A percentile compares a stretch with the other conserved stretches of the same genome.
Evolutionary conservation across 2,797 vertebrate species (phyloP).

Genomic region (Halcyon leucocephala): DNA sequence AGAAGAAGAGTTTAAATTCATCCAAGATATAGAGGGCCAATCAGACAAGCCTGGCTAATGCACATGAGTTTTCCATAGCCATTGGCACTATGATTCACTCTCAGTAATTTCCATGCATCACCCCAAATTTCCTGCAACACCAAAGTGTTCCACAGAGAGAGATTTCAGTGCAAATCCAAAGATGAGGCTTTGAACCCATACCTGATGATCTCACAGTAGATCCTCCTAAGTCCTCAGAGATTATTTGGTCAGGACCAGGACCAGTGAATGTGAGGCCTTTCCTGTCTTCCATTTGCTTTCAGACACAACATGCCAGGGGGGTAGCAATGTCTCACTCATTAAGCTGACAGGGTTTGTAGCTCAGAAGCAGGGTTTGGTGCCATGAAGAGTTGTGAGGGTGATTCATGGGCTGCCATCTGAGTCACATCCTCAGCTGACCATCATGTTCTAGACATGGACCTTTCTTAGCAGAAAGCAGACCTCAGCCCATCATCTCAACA

Average conservation of each 20-base stretch:
- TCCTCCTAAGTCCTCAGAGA: background rate
- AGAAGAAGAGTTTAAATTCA: background rate
- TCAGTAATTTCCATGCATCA: background rate
- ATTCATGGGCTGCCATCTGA: background rate
- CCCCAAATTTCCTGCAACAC: background rate
- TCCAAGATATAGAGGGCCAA: background rate
- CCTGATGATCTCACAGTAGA: background rate
- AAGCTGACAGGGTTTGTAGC: background rate
- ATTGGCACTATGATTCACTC: background rate
- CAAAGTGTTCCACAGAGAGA: background rate
- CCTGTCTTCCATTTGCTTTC: background rate
- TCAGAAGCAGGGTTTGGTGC: background rate
- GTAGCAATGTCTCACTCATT: background rate
- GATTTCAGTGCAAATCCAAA: background rate
- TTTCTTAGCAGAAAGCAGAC: background rate
- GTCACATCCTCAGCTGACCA: accelerated
- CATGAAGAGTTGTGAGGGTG: background rate
- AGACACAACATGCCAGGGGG: background rate
- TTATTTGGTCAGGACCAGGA: background rate
- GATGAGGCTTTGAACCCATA: background rate
- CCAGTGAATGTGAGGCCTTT: accelerated
- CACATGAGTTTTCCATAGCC: background rate
- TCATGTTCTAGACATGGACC: accelerated
- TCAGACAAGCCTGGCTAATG: background rate
- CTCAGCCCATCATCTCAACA: background rate